Percentiles rank a stretch among this genome's conserved stretches.
These are phyloP conservation scores for Rhynchonema sp. DNA, from an alignment of 2,888 invertebrate genomes.

Conservation along the genomic window DNA sequence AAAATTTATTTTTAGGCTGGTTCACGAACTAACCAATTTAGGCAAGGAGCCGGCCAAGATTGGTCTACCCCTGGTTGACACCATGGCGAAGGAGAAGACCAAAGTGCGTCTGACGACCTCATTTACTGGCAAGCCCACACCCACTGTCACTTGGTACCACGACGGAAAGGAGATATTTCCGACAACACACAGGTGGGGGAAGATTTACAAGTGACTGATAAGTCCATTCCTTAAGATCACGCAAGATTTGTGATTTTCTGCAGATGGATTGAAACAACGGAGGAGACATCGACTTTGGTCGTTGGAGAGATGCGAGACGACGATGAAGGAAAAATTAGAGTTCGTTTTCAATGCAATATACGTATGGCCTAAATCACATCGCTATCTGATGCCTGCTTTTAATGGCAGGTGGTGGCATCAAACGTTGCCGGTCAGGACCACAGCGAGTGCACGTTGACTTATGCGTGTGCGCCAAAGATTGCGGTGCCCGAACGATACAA, in stretches of 20 bases:
- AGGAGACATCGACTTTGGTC: conserved; percentile 10
- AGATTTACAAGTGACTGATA: no score
- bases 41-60: background rate
- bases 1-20: no score
- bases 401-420: background rate
- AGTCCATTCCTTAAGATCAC: no score
- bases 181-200: background rate
- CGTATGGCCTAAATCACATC: background rate
- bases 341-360: conserved; percentile 12
- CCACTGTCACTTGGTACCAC: background rate
- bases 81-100: background rate
- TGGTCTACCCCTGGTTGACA: background rate
- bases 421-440: background rate
- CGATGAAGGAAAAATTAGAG: conserved; percentile 11
- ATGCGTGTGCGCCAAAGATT: conserved; percentile 4
- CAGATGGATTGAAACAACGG: background rate
- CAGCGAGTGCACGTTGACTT: background rate
- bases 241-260: background rate
- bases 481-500: conserved; percentile 6
- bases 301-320: conserved; percentile 11
- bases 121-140: background rate
- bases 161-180: background rate
- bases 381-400: background rate
- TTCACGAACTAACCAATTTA: background rate
- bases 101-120: background rate